Base-by-base conservation (phyloP, 2,888 invertebrate genomes). In the Muschampia plurimacula region DNA sequence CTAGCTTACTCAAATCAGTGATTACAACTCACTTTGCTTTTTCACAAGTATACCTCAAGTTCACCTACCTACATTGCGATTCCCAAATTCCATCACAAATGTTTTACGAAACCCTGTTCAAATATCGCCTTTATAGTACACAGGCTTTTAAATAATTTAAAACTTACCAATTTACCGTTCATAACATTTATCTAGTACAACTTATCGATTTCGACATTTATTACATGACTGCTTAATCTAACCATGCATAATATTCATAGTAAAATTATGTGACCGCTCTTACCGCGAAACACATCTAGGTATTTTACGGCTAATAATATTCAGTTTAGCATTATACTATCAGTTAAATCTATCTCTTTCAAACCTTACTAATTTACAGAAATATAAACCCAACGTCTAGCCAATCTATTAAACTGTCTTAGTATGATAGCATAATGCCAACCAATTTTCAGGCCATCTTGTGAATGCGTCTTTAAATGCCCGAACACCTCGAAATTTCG, bases 61-160 rank as follows among this genome's bases (percentile, higher is more conserved):
- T 41, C 15, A 59, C 28, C 32, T 59, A 66, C 39, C 2, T 8
- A 49, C n/a, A 41, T 55, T 69, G 36, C 70, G 57, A 49, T 71
- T 71, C 66, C 66, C 57, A 57, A 71, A 71, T 66, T n/a, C 57
- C 44, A 66, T 59, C 71, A 71, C 71, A 71, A 70, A 63, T n/a
- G 64, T 66, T 66, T 66, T 71, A 71, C 71, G 66, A 71, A 65
- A 71, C 66, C 71, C 71, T 71, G 71, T 71, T 59, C 60, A 46
- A 66, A 60, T 49, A 60, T 39, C 36, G 59, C 71, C 59, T 64
- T 57, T 39, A 71, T 32, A n/a, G 0, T 60, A 15, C 13, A 52
- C 36, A 66, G 71, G 66, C 66, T 39, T 68, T 49, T 49, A 60
- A 66, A 71, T 59, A 66, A 71, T 44, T 65, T 32, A 57, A 39